Base-by-base conservation (phyloP, 1,140 invertebrate species). In the Pristionchus pacificus region DNA sequence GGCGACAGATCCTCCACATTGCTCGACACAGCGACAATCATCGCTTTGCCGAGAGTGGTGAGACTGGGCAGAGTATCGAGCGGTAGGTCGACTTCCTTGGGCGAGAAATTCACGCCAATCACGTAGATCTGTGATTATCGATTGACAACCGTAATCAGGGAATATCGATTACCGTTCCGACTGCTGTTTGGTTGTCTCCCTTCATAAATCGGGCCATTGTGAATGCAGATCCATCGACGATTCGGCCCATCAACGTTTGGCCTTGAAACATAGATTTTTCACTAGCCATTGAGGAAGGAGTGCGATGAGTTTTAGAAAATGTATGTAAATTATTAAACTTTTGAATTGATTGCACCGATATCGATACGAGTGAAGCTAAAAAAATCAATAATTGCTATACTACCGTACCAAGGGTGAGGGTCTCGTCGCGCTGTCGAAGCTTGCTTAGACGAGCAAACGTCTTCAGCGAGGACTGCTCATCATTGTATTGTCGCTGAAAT, bases 401-500 rank as follows among this genome's bases (percentile, higher is more conserved):
- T 49, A 10, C 68, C n/a, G 55, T 61, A 25, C 71, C 71, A 30
- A 29, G 31, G 19, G 33, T 76, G 19, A 76, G 24, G 1, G 74
- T 57, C 30, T 76, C 75, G 6, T 74, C 74, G 28, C 74, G 31
- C 24, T 75, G 67, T 28, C 75, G 49, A 61, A 76, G 38, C 31
- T 76, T 76, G 1, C 69, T 74, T 31, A 76, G 59, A 38, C 72
- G 70, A 28, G 65, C 29, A 32, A 76, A 74, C 49, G 75, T 76
- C 29, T 76, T 76, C 68, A 70, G 32, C 2, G 38, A 58, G 15
- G 57, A 63, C 28, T 60, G 59, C 2, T 62, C 38, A 15, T 76
- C 38, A 1, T 32, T 15, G 65, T 76, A 76, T 55, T 76, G 75
- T 31, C 70, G 60, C 60, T 74, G 55, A 74, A 74, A 74, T 10